A percentile compares a stretch with the other conserved stretches of the same genome.
These are phyloP conservation scores for Elmis aenea DNA, from an alignment of 2,888 invertebrate genomes.

Conservation along the genomic window DNA sequence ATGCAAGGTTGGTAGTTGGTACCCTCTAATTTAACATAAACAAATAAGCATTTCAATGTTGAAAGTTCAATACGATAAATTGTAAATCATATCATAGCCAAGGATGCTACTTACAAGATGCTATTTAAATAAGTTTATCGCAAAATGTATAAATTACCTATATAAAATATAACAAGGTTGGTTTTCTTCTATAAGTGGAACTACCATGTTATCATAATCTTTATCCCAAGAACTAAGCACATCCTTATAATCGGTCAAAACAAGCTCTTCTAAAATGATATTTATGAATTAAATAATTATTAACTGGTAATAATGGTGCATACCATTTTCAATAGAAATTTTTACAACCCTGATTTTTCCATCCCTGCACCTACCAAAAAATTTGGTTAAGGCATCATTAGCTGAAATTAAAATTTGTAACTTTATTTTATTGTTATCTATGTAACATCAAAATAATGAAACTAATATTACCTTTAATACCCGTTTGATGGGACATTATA, in stretches of 20 bases:
- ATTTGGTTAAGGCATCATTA: constrained; percentile 73
- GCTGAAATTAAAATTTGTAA: constrained; percentile 50
- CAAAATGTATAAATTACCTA: too few species aligned
- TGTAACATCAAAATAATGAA: constrained; percentile 8
- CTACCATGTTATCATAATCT: constrained; percentile 74
- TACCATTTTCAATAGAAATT: constrained; percentile 83
- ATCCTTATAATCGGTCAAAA: constrained; percentile 53
- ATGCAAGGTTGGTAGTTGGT: too few species aligned
- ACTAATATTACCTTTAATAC: constrained; percentile 68
- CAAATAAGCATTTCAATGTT: too few species aligned
- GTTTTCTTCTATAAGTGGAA: constrained; percentile 66
- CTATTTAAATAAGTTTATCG: not conserved
- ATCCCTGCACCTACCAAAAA: constrained; percentile 76
- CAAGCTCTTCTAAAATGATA: constrained; percentile 65
- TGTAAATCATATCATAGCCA: too few species aligned
- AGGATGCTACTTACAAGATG: not conserved
- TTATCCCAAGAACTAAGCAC: constrained; percentile 71
- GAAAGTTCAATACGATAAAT: too few species aligned
- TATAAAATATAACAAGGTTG: constrained; percentile 90
- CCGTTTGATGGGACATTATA: constrained; percentile 85
- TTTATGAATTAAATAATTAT: constrained; percentile 3
- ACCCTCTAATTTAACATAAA: too few species aligned
- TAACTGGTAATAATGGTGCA: constrained; percentile 25
- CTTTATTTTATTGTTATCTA: too few species aligned
- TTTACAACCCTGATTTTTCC: constrained; percentile 77